Base-by-base conservation (phyloP, 1,140 invertebrate species). In the Eulimnadia texana region DNA sequence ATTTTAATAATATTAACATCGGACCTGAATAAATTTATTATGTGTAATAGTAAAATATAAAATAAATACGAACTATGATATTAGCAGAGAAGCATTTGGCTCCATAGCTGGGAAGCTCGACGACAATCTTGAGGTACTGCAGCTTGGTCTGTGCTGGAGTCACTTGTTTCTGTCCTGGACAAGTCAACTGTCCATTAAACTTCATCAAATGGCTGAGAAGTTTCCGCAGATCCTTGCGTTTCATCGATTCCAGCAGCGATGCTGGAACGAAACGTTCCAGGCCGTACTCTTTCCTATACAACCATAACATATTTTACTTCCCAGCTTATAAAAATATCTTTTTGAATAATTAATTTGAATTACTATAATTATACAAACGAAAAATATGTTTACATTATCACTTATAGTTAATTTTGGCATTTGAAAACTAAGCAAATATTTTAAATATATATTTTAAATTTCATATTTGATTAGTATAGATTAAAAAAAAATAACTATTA, bases 101-200 rank as follows among this genome's bases (percentile, higher is more conserved):
- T 42, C 90, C 90, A 72, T 92, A 93, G 66, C 86, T 89, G 50
- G 88, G 88, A 63, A 93, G 77, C 67, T 89, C 85, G 62, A 81
- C 81, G 56, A 93, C 85, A 65, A 92, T 90, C 73, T 90, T 89
- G 70, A 93, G 77, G 74, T 92, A 93, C 71, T 92, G 88, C 16
- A 93, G 78, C 72, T 93, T 93, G 2, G 88, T 87, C 79, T 88
- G 79, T 16, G 80, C 66, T 19, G 75, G 70, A 60, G 62, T 58
- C 27, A 92, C 74, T 64, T 85, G 83, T 73, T 88, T 89, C 64
- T 87, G 82, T 58, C 85, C 84, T 9, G 86, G 79, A 11, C 88
- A 85, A 0, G 85, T 85, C 78, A 91, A 83, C 64, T 81, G 84
- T 23, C 86, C 81, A 75, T 93, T 90, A 51, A 88, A 74, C 73